phyloP scores from a whole-genome alignment of 1,140 invertebrate species.

The Sycophaga agraensis region DNA sequence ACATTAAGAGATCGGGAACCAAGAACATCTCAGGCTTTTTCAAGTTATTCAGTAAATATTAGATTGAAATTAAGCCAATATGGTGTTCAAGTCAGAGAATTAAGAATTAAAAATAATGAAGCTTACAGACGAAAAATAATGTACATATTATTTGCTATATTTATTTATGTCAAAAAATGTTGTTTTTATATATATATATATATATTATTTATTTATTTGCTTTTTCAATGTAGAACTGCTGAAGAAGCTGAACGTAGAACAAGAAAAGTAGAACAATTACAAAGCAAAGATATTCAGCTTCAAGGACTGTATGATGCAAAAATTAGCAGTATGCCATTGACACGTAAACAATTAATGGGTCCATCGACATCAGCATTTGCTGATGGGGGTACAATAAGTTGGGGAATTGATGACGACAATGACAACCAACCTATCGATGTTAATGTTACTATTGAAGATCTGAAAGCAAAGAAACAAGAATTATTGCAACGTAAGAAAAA shows the following conservation, averaged over 20 bases:
- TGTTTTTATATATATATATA: conserved; percentile 1
- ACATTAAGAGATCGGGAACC: conserved; percentile 59
- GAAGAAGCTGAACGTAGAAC: conserved; percentile 65
- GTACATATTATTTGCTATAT: conserved; percentile 57
- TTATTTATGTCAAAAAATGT: neutral
- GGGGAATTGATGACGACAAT: conserved; percentile 50
- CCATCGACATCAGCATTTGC: conserved; percentile 48
- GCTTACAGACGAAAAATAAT: conserved; percentile 54
- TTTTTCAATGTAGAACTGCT: conserved; percentile 53
- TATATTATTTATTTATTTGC: conserved; percentile 39
- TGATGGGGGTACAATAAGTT: conserved; percentile 55
- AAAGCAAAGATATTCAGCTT: conserved; percentile 62
- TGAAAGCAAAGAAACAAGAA: conserved; percentile 44
- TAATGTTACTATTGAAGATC: conserved; percentile 35
- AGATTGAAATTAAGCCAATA: conserved; percentile 66
- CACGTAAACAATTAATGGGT: conserved; percentile 40
- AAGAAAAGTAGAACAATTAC: conserved; percentile 62
- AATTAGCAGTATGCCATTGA: conserved; percentile 36
- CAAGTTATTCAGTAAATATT: conserved; percentile 62
- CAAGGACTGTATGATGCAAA: conserved; percentile 59
- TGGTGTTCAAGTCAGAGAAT: conserved; percentile 61
- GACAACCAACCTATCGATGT: conserved; percentile 42
- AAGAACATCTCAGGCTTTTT: conserved; percentile 59
- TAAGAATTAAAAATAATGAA: conserved; percentile 62
- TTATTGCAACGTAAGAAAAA: conserved; percentile 41